These are phyloP conservation scores for Mesoclemmys tuberculata DNA, from an alignment of 2,113 vertebrate species.

Conservation along the genomic window DNA sequence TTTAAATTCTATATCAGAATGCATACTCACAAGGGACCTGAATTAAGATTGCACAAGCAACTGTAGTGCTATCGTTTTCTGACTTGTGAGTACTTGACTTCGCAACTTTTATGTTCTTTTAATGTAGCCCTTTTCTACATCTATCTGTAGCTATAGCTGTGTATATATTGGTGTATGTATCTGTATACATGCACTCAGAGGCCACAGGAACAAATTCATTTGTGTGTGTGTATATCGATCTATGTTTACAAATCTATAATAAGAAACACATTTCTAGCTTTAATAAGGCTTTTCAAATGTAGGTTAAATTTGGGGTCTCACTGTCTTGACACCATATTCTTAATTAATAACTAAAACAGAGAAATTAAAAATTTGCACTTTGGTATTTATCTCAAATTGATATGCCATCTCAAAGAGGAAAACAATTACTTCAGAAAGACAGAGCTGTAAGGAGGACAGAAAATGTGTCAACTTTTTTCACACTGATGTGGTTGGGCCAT, in stretches of 20 bases:
- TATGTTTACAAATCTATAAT: neutral
- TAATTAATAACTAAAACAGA: conserved; percentile 13
- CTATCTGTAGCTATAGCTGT: neutral
- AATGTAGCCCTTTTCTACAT: conserved; percentile 13
- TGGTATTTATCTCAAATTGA: neutral
- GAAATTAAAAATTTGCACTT: neutral
- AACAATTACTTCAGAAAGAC: conserved; percentile 20
- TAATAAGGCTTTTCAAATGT: accelerated
- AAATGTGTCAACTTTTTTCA: neutral
- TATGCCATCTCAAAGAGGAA: conserved; percentile 13
- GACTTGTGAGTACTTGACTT: neutral
- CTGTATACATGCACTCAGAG: conserved; percentile 21
- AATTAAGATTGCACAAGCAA: neutral
- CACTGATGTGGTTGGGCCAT: neutral
- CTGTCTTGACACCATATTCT: conserved; percentile 11
- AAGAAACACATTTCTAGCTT: neutral
- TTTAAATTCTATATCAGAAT: neutral
- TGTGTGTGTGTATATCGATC: neutral
- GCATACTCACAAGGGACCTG: neutral
- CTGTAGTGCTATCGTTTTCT: neutral
- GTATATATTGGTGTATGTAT: neutral
- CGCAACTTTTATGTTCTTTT: conserved; percentile 6
- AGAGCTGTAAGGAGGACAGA: neutral
- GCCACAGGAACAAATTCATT: neutral
- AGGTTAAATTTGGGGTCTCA: neutral